Evolutionary conservation across 2,888 invertebrate genomes (phyloP).

Genomic region (Galerucella pusilla): DNA sequence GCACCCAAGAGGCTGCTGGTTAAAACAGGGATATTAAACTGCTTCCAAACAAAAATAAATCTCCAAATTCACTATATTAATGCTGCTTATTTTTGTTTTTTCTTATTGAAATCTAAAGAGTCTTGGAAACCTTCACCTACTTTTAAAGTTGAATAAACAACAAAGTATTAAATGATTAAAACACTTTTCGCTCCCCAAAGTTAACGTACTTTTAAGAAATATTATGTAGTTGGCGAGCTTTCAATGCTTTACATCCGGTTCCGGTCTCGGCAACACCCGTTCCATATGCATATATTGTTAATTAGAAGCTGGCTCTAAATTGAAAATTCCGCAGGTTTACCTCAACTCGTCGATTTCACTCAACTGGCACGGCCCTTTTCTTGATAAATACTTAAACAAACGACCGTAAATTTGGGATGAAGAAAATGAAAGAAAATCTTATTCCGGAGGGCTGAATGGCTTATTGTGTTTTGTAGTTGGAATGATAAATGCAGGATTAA

Average conservation of each 20-base stretch:
- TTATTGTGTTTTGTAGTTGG: too few species aligned
- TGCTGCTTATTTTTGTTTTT: too few species aligned
- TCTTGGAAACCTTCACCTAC: neutral
- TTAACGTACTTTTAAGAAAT: neutral
- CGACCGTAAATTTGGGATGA: neutral
- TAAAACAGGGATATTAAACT: too few species aligned
- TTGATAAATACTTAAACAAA: neutral
- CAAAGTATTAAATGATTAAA: neutral
- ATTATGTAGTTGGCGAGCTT: neutral
- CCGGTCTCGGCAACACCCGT: neutral
- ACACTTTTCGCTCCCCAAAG: neutral
- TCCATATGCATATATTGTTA: neutral
- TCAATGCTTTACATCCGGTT: neutral
- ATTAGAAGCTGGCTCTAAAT: neutral
- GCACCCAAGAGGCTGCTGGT: too few species aligned
- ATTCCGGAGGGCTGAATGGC: too few species aligned
- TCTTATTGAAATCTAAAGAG: neutral
- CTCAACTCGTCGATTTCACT: neutral
- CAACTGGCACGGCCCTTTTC: neutral
- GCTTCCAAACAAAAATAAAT: too few species aligned
- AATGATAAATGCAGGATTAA: too few species aligned
- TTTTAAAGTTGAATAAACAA: neutral
- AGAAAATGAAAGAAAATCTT: too few species aligned
- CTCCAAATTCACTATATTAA: too few species aligned
- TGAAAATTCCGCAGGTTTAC: neutral